Evolutionary conservation across 1,140 invertebrate species (phyloP).

Genomic region (Aporrectodea caliginosa): DNA sequence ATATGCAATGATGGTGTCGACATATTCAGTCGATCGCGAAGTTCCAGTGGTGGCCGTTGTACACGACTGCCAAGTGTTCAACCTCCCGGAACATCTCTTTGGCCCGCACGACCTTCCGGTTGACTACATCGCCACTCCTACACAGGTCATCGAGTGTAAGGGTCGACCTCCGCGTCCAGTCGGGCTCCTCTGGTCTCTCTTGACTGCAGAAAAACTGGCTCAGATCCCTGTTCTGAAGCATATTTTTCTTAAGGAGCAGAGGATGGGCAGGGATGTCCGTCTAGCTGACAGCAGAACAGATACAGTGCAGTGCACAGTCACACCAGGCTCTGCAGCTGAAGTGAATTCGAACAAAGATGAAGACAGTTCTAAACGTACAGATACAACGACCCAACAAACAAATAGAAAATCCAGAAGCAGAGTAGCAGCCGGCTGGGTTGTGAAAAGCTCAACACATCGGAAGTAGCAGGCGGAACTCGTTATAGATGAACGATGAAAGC

Average conservation of each 20-base stretch:
- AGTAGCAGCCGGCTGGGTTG: not conserved
- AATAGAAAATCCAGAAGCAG: not conserved
- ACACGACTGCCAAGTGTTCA: constrained; percentile 69
- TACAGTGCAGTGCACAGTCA: not conserved
- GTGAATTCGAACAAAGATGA: not conserved
- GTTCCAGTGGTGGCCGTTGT: constrained; percentile 75
- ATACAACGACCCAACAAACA: not conserved
- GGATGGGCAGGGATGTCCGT: not conserved
- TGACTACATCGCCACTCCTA: constrained; percentile 78
- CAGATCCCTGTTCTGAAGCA: constrained; percentile 13
- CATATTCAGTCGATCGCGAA: constrained; percentile 68
- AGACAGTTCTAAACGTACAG: not conserved
- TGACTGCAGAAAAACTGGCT: constrained; percentile 65
- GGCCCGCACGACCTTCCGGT: constrained; percentile 74
- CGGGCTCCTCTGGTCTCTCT: constrained; percentile 71
- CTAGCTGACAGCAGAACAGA: not conserved
- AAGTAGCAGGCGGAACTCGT: too few relatives aligned
- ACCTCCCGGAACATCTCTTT: constrained; percentile 69
- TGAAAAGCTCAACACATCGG: too few relatives aligned
- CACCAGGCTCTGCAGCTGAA: too few relatives aligned
- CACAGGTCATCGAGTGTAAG: constrained; percentile 60
- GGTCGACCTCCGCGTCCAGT: constrained; percentile 62
- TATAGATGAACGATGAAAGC: too few relatives aligned
- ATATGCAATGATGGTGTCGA: constrained; percentile 71
- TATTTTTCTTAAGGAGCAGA: not conserved